phyloP scores from a whole-genome alignment of 2,113 vertebrate genomes.

The Bubalus kerabau region DNA sequence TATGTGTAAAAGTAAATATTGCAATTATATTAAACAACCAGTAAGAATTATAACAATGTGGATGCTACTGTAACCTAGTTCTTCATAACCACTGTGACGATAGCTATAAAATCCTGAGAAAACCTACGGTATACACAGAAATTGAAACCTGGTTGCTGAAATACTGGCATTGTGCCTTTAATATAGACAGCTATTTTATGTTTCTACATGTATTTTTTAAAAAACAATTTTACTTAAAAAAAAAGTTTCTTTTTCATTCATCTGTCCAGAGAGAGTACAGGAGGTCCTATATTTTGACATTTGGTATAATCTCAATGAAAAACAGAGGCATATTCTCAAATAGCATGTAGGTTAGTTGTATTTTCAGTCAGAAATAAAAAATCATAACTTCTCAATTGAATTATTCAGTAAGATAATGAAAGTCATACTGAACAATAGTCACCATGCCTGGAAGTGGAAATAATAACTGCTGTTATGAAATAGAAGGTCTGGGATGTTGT shows the following conservation, averaged over 20 bases:
- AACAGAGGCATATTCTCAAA: conserved; percentile 4
- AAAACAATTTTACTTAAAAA: not conserved
- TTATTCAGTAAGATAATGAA: conserved; percentile 17
- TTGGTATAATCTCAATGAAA: not conserved
- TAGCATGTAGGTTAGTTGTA: not conserved
- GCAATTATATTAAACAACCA: not conserved
- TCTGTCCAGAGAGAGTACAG: not conserved
- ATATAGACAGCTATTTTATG: not conserved
- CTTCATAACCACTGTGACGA: not conserved
- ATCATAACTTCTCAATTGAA: not conserved
- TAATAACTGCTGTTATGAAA: not conserved
- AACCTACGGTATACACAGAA: not conserved
- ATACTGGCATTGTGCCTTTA: not conserved
- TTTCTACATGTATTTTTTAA: not conserved
- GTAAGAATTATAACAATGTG: not conserved
- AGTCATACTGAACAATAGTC: not conserved
- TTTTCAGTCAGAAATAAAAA: conserved; percentile 31
- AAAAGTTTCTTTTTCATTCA: not conserved
- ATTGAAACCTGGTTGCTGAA: not conserved
- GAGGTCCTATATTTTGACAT: not conserved
- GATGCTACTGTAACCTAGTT: not conserved
- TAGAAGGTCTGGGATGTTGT: not conserved
- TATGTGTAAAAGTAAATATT: not conserved
- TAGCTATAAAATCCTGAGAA: not conserved
- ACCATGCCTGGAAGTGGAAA: not conserved